Evolutionary conservation across 1,140 invertebrate genomes (phyloP).

Genomic region (Sinella curviseta): DNA sequence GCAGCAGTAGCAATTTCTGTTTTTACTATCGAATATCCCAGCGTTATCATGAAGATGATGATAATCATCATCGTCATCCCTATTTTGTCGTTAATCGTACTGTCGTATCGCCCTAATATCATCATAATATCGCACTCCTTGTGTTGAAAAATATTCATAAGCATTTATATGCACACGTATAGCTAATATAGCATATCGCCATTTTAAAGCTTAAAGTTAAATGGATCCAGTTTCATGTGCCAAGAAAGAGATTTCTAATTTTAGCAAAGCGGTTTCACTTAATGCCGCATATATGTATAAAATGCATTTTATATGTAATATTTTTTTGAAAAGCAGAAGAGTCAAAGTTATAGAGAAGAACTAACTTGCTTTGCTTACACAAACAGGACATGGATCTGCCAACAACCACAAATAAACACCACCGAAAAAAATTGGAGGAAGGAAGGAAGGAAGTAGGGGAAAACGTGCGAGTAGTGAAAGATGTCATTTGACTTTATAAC

Average conservation of each 20-base stretch:
- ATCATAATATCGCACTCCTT: no score
- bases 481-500: background rate
- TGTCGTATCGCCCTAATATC: no score
- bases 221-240: conserved; percentile 4
- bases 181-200: background rate
- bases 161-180: background rate
- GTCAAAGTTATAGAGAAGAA: background rate
- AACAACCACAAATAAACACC: background rate
- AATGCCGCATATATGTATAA: background rate
- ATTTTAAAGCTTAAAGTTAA: background rate
- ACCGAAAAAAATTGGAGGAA: background rate
- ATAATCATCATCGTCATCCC: no score
- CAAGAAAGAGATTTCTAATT: conserved; percentile 24
- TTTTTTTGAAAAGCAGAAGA: background rate
- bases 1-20: no score
- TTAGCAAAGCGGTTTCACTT: background rate
- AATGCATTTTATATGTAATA: background rate
- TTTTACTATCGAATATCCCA: no score
- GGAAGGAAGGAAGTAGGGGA: background rate
- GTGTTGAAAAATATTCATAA: background rate
- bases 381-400: background rate
- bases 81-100: no score
- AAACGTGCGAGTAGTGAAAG: background rate
- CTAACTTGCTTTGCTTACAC: background rate
- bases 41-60: no score